Evolutionary conservation across 1,140 invertebrate species (phyloP), one percentile per base, ranked within the genome.

Genomic region (Brachionus angularis): DNA sequence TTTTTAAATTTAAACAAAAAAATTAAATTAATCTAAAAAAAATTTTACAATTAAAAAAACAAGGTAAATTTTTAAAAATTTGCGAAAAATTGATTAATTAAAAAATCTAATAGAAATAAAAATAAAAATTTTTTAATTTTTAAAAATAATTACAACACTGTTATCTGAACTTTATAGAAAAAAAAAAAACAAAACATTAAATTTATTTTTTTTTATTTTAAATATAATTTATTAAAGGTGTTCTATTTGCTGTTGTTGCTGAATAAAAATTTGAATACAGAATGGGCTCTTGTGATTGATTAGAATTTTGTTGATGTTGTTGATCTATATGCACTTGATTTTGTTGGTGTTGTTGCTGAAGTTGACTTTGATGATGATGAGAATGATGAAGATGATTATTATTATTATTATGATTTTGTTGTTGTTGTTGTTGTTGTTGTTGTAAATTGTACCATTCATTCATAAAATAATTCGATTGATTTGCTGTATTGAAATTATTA

Each of bases 81-180:
- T n/a, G n/a, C n/a, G n/a, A n/a, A n/a, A n/a, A n/a, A n/a, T n/a
- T n/a, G n/a, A n/a, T n/a, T n/a, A n/a, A n/a, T n/a, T n/a, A n/a
- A n/a, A n/a, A n/a, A n/a, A n/a, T n/a, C n/a, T n/a, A n/a, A n/a
- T n/a, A n/a, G n/a, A n/a, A n/a, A n/a, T n/a, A n/a, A n/a, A n/a
- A n/a, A n/a, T n/a, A n/a, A n/a, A n/a, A n/a, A n/a, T n/a, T n/a
- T n/a, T n/a, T n/a, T n/a, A 34, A 34, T 34, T 34, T 34, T 34
- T 34, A 34, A n/a, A n/a, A n/a, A n/a, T n/a, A n/a, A n/a, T n/a
- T n/a, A n/a, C 4, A 55, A 55, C 52, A 55, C 52, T 55, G 52
- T 55, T 55, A n/a, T n/a, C n/a, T n/a, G n/a, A n/a, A n/a, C n/a
- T n/a, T n/a, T n/a, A n/a, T n/a, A n/a, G n/a, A n/a, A n/a, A n/a